These are phyloP conservation scores for Naso thynnoides DNA, from an alignment of 2,797 vertebrate genomes.

Conservation along the genomic window DNA sequence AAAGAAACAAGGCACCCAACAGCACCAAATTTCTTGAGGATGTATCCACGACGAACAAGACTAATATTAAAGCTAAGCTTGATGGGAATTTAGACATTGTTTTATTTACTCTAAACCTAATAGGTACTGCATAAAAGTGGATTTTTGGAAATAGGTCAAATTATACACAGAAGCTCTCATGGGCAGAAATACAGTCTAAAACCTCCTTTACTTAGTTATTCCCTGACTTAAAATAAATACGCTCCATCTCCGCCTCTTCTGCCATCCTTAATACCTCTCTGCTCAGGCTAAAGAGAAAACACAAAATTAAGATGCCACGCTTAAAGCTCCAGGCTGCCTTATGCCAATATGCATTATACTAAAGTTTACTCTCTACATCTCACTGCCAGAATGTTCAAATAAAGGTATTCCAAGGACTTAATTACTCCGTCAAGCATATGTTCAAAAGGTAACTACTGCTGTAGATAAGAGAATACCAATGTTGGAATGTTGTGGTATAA, in stretches of 20 bases:
- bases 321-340: neutral
- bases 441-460: too few species aligned
- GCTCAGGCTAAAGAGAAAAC: neutral
- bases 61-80: neutral
- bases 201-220: neutral
- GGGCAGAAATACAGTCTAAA: neutral
- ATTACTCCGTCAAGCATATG: neutral
- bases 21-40: neutral
- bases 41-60: neutral
- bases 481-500: neutral
- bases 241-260: neutral
- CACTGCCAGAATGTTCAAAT: too few species aligned
- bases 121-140: neutral
- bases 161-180: neutral
- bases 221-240: neutral
- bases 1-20: neutral
- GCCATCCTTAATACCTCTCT: neutral
- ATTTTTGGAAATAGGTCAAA: neutral
- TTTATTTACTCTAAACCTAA: neutral
- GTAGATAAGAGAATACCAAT: neutral
- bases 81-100: neutral
- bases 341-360: neutral
- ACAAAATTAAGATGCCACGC: neutral
- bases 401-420: neutral
- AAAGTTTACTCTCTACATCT: neutral